Evolutionary conservation across 2,113 vertebrate genomes (phyloP).

Genomic region (Scortum barcoo): DNA sequence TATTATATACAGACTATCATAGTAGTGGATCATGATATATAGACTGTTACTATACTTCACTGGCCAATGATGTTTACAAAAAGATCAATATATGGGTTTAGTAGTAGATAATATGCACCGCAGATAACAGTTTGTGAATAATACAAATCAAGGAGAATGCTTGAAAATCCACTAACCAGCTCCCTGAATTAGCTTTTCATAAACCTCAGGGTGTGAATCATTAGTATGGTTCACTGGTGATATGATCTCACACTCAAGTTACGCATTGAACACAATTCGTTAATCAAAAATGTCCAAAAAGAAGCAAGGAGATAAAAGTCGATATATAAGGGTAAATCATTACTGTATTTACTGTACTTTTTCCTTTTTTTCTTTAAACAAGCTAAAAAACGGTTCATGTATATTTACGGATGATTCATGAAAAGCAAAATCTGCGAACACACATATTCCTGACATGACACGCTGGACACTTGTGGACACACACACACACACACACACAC

Average conservation of each 20-base stretch:
- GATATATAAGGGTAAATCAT: not conserved
- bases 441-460: too few relatives aligned
- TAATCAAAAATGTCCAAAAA: slow-evolving; percentile 13
- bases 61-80: not conserved
- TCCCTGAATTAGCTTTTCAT: not conserved
- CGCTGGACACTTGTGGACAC: too few relatives aligned
- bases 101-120: not conserved
- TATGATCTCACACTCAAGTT: not conserved
- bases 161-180: not conserved
- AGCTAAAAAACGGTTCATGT: slow-evolving; percentile 3
- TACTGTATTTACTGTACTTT: too few relatives aligned
- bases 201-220: not conserved
- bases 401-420: slow-evolving; percentile 46
- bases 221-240: not conserved
- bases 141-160: not conserved
- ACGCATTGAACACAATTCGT: not conserved
- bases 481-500: slow-evolving; percentile 13
- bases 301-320: slow-evolving; percentile 4
- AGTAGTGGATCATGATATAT: too few relatives aligned
- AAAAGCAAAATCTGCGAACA: slow-evolving; percentile 1
- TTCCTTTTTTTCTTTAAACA: not conserved
- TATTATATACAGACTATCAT: too few relatives aligned
- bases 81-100: not conserved
- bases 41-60: not conserved
- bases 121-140: not conserved